Conservation (phyloP, 2,113 vertebrate species). For the Osmerus mordax region DNA sequence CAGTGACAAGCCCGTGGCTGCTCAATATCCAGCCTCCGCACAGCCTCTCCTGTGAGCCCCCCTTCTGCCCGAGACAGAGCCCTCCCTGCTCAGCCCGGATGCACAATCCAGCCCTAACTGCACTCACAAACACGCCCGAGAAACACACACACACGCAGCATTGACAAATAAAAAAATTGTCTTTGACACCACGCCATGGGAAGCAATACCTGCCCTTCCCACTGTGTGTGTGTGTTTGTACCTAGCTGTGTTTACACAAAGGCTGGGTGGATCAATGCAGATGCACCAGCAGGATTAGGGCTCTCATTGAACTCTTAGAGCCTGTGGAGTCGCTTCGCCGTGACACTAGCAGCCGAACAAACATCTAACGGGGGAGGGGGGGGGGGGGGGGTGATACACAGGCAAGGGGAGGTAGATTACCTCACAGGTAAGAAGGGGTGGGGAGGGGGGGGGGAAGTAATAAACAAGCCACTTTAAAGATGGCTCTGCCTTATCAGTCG, state of each 20-base stretch:
- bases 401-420: slow-evolving; percentile 10
- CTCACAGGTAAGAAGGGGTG: background rate
- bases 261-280: slow-evolving; percentile 25
- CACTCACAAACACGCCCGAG: background rate
- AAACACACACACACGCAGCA: no score
- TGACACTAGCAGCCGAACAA: slow-evolving; percentile 10
- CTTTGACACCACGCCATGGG: no score
- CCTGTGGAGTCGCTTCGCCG: slow-evolving; percentile 36
- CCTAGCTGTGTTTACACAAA: background rate
- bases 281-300: slow-evolving; percentile 26
- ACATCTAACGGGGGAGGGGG: slow-evolving; percentile 21
- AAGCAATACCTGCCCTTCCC: background rate
- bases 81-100: background rate
- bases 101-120: background rate
- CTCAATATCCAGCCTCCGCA: slow-evolving; percentile 27
- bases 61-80: background rate
- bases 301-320: slow-evolving; percentile 35
- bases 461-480: background rate
- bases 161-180: no score
- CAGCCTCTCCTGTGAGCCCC: background rate
- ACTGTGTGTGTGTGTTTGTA: slow-evolving; percentile 1
- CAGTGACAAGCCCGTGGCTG: slow-evolving; percentile 27
- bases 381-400: background rate
- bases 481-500: slow-evolving; percentile 19
- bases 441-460: background rate